Conservation (phyloP, 2,113 vertebrate genomes). For the Panthera tigris region DNA sequence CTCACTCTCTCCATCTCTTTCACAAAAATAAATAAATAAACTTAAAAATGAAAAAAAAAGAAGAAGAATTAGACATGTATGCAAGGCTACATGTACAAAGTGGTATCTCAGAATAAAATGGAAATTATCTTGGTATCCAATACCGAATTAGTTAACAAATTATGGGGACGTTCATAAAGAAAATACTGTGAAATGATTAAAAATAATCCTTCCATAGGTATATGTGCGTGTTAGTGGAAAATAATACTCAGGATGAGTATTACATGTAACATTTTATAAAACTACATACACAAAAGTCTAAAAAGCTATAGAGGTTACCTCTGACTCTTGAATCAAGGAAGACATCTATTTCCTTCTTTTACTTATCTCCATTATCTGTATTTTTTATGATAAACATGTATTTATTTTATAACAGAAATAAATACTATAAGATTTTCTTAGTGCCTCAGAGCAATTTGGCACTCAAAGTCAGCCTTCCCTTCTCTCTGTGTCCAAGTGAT, state of each 20-base stretch:
- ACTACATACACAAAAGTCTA: background rate
- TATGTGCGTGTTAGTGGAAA: background rate
- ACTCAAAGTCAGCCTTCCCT: background rate
- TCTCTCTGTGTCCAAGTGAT: background rate
- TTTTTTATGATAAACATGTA: conserved; percentile 29
- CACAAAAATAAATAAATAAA: too few relatives aligned
- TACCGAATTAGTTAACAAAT: background rate
- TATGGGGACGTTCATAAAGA: background rate
- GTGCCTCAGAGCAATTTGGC: conserved; percentile 27
- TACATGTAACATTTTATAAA: background rate
- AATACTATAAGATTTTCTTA: background rate
- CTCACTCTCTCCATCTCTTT: too few relatives aligned
- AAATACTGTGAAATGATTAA: background rate
- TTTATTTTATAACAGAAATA: conserved; percentile 29
- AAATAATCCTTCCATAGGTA: background rate
- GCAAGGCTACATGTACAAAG: background rate
- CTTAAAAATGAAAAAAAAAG: too few relatives aligned
- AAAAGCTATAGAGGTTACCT: background rate
- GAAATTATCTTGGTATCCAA: background rate
- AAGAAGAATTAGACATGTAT: background rate
- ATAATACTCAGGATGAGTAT: background rate
- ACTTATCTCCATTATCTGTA: background rate
- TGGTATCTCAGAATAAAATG: background rate
- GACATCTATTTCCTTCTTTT: conserved; percentile 32
- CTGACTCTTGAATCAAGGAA: conserved; percentile 17